phyloP scores from a whole-genome alignment of 2,888 invertebrate genomes.

The Drosophila mimica region DNA sequence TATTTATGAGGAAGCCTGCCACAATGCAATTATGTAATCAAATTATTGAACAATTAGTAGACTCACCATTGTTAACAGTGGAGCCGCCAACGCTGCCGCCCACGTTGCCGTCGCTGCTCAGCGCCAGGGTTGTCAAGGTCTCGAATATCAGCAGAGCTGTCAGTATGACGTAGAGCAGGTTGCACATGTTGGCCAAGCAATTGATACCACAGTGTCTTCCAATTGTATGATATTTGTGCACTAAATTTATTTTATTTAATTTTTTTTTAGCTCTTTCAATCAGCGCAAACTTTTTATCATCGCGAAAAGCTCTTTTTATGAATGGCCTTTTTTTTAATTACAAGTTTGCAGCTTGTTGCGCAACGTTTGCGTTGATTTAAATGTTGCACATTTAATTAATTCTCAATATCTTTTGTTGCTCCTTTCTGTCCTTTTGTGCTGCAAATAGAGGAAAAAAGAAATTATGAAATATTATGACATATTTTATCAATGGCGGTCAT shows the following conservation, averaged over 20 bases:
- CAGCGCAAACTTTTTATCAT: constrained; percentile 35
- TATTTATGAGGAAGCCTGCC: constrained; percentile 20
- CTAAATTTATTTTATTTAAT: constrained; percentile 6
- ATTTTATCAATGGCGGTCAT: constrained; percentile 47
- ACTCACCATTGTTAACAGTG: constrained; percentile 82
- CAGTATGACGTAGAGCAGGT: constrained; percentile 19
- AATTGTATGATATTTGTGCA: constrained; percentile 16
- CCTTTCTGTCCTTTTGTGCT: constrained; percentile 25
- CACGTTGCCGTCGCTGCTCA: constrained; percentile 56
- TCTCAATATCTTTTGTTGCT: neutral
- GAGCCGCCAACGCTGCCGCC: constrained; percentile 63
- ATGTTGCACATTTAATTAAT: constrained; percentile 45
- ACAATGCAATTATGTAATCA: constrained; percentile 12
- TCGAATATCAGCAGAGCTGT: constrained; percentile 29
- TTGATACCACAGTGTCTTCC: constrained; percentile 11
- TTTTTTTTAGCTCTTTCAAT: constrained; percentile 29
- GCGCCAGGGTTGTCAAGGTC: constrained; percentile 41
- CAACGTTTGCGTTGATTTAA: constrained; percentile 31
- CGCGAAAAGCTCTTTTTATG: constrained; percentile 1
- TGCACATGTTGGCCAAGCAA: constrained; percentile 39
- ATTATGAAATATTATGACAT: constrained; percentile 48
- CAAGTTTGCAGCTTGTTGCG: constrained; percentile 9
- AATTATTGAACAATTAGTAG: constrained; percentile 3
- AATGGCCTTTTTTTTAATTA: constrained; percentile 29
- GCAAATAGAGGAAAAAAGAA: constrained; percentile 48